Evolutionary conservation across 2,113 vertebrate genomes (phyloP).

Genomic region (Eudyptes chrysolophus): DNA sequence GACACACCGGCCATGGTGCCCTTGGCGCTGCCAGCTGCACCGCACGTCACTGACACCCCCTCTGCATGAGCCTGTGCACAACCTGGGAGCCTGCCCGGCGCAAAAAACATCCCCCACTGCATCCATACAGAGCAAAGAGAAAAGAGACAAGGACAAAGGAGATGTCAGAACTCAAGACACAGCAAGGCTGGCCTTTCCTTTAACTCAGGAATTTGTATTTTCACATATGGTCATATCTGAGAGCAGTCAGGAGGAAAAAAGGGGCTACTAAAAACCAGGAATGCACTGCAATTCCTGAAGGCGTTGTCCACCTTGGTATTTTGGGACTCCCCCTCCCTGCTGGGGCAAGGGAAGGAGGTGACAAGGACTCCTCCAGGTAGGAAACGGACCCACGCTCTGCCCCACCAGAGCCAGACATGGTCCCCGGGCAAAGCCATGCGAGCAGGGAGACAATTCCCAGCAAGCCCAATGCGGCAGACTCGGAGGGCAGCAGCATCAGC

Average conservation of each 20-base stretch:
- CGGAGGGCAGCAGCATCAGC: not conserved
- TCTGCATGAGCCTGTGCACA: rapidly evolving
- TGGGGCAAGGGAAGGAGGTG: not conserved
- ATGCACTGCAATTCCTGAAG: not conserved
- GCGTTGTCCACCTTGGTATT: not conserved
- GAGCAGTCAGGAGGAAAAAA: not conserved
- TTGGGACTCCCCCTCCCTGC: not conserved
- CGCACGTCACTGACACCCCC: rapidly evolving
- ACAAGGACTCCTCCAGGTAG: not conserved
- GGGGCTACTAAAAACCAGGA: not conserved
- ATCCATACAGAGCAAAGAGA: rapidly evolving
- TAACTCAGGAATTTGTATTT: not conserved
- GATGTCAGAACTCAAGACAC: not conserved
- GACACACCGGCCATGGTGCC: rapidly evolving
- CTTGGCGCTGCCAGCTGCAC: not conserved
- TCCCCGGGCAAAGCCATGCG: not conserved
- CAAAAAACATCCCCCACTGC: not conserved
- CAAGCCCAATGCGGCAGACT: rapidly evolving
- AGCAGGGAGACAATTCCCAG: not conserved
- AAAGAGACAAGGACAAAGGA: not conserved
- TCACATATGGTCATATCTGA: not conserved
- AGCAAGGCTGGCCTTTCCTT: not conserved
- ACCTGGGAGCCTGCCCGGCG: not conserved
- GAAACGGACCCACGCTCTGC: rapidly evolving
- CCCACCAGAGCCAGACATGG: rapidly evolving